Conservation (phyloP, 2,797 vertebrate genomes). For the Hipposideros larvatus region DNA sequence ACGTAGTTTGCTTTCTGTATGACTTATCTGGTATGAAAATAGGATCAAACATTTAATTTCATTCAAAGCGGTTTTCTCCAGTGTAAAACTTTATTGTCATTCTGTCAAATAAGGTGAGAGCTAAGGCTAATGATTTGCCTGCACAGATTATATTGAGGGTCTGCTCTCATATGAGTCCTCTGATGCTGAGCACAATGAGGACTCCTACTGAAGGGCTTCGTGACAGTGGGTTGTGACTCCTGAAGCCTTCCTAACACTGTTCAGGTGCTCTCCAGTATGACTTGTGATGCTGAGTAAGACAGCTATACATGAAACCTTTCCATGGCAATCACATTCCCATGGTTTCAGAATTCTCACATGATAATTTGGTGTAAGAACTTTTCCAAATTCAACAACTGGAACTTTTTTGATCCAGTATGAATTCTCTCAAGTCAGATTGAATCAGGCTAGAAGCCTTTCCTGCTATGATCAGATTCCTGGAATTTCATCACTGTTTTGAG, state of each 20-base stretch:
- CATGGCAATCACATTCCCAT: neutral
- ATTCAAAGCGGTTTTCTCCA: neutral
- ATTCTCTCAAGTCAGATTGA: conserved; percentile 41
- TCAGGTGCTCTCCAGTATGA: neutral
- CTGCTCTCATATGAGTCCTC: conserved; percentile 77
- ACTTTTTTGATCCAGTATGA: conserved; percentile 31
- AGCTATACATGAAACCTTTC: neutral
- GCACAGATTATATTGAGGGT: neutral
- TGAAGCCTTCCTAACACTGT: neutral
- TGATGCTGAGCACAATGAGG: conserved; percentile 63
- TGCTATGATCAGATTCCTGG: neutral
- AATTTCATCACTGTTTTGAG: conserved; percentile 40
- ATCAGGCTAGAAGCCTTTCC: neutral
- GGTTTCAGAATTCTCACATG: neutral
- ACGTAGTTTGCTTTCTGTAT: neutral
- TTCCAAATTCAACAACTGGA: neutral
- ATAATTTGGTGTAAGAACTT: neutral
- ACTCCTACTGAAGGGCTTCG: conserved; percentile 80
- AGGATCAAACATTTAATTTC: neutral
- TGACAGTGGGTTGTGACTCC: neutral
- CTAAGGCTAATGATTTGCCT: neutral
- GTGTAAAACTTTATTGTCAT: neutral
- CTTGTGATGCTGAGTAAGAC: neutral
- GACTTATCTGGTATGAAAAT: neutral
- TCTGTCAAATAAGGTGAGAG: neutral